Evolutionary conservation across 2,888 invertebrate species (phyloP).

Genomic region (Acleris laterana): DNA sequence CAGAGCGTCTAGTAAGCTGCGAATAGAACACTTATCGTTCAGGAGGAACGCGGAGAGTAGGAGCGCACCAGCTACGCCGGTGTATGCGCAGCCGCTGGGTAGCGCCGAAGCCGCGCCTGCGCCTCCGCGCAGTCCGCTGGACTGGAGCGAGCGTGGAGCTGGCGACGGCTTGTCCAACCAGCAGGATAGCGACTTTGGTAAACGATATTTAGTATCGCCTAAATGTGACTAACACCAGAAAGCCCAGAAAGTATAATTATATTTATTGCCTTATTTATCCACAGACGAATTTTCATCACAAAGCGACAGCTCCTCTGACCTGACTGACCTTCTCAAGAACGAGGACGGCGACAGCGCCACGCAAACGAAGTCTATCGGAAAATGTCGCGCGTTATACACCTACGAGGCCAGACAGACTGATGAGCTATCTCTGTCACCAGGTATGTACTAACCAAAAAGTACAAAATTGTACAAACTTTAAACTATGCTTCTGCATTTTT

Average conservation of each 20-base stretch:
- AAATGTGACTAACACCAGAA: neutral
- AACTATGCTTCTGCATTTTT: neutral
- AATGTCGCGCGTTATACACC: slow-evolving; percentile 93
- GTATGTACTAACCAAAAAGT: slow-evolving; percentile 78
- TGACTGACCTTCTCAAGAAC: slow-evolving; percentile 80
- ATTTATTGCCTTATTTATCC: slow-evolving; percentile 44
- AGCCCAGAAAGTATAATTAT: neutral
- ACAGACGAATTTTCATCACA: slow-evolving; percentile 93
- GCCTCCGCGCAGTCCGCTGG: slow-evolving; percentile 79
- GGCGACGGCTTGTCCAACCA: slow-evolving; percentile 94
- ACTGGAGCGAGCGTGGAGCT: slow-evolving; percentile 90
- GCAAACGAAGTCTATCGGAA: slow-evolving; percentile 80
- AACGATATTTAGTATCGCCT: slow-evolving; percentile 40
- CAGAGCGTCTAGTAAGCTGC: slow-evolving; percentile 72
- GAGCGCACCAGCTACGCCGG: slow-evolving; percentile 67
- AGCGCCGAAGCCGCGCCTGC: slow-evolving; percentile 52
- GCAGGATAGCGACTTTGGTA: slow-evolving; percentile 93
- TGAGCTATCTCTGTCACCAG: slow-evolving; percentile 90
- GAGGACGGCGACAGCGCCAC: slow-evolving; percentile 60
- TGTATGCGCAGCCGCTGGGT: slow-evolving; percentile 54
- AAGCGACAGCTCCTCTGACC: slow-evolving; percentile 85
- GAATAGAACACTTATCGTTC: slow-evolving; percentile 76
- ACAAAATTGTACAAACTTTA: too few relatives aligned
- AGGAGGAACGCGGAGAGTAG: slow-evolving; percentile 62
- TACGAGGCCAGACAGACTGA: slow-evolving; percentile 95